A percentile compares a stretch with the other conserved stretches of the same genome.
Conservation (phyloP, 1,140 invertebrate genomes). For the Ladona fulva region DNA sequence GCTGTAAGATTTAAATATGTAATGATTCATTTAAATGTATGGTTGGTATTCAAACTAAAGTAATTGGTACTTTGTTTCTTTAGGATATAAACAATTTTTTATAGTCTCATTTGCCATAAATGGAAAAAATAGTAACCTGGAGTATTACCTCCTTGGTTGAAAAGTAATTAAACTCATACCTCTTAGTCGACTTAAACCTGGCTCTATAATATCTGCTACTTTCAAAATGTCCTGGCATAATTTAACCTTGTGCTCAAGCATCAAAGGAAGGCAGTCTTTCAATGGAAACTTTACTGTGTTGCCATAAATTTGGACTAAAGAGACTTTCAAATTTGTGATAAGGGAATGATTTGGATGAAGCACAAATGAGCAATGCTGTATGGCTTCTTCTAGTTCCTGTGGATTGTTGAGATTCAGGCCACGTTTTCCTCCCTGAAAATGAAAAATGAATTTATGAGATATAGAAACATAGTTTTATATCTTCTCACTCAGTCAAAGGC, state of each 20-base stretch:
- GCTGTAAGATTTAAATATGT: too few relatives aligned
- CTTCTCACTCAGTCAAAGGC: too few relatives aligned
- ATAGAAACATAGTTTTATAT: too few relatives aligned
- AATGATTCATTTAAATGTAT: too few relatives aligned
- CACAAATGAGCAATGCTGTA: slow-evolving; percentile 44
- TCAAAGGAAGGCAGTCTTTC: slow-evolving; percentile 40
- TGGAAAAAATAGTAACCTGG: too few relatives aligned
- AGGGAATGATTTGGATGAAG: slow-evolving; percentile 55
- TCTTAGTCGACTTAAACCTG: slow-evolving; percentile 61
- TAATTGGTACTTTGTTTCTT: too few relatives aligned
- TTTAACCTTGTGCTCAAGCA: slow-evolving; percentile 50
- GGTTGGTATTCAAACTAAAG: too few relatives aligned
- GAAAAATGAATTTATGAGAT: too few relatives aligned
- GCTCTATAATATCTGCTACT: slow-evolving; percentile 56
- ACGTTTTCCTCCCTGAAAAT: too few relatives aligned
- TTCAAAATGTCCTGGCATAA: slow-evolving; percentile 54
- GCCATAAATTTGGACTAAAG: slow-evolving; percentile 48
- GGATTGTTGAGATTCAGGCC: neutral
- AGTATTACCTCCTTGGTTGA: too few relatives aligned
- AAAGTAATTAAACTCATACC: slow-evolving; percentile 36
- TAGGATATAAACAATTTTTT: too few relatives aligned
- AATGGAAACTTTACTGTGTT: slow-evolving; percentile 33
- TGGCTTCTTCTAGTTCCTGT: slow-evolving; percentile 42
- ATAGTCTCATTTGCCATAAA: too few relatives aligned
- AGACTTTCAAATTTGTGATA: slow-evolving; percentile 54